phyloP scores from a whole-genome alignment of 2,113 vertebrate genomes.

The Anhinga rufa region DNA sequence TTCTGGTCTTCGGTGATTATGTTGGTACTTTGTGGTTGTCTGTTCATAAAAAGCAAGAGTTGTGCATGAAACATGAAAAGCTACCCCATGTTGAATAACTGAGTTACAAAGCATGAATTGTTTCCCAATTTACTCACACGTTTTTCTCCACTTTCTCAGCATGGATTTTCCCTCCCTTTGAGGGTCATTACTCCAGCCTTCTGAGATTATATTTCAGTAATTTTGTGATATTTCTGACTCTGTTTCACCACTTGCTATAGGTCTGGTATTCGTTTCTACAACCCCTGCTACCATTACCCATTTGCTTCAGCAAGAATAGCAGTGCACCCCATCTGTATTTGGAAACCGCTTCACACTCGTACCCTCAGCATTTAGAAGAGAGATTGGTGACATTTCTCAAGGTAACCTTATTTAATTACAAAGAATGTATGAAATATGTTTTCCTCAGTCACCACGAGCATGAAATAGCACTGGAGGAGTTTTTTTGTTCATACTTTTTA shows the following conservation, averaged over 20 bases:
- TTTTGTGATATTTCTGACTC: not conserved
- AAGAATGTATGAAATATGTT: not conserved
- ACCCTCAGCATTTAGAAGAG: not conserved
- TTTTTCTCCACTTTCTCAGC: not conserved
- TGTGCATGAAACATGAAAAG: not conserved
- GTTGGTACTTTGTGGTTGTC: not conserved
- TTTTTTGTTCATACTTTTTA: not conserved
- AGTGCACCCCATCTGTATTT: not conserved
- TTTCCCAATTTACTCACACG: not conserved
- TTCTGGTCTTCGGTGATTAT: not conserved
- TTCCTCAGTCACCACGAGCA: not conserved
- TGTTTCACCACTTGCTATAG: not conserved
- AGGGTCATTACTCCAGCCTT: not conserved
- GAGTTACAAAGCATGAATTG: not conserved
- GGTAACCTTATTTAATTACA: not conserved
- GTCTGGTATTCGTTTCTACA: rapidly evolving
- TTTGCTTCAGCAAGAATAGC: not conserved
- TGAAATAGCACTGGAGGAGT: not conserved
- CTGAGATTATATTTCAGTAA: not conserved
- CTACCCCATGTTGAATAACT: not conserved
- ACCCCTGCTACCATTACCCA: not conserved
- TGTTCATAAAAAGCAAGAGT: not conserved
- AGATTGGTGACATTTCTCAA: not conserved
- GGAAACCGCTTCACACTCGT: not conserved
- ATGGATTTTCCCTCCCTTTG: not conserved